These are phyloP conservation scores for Elmis aenea DNA, from an alignment of 2,888 invertebrate genomes.

Conservation along the genomic window DNA sequence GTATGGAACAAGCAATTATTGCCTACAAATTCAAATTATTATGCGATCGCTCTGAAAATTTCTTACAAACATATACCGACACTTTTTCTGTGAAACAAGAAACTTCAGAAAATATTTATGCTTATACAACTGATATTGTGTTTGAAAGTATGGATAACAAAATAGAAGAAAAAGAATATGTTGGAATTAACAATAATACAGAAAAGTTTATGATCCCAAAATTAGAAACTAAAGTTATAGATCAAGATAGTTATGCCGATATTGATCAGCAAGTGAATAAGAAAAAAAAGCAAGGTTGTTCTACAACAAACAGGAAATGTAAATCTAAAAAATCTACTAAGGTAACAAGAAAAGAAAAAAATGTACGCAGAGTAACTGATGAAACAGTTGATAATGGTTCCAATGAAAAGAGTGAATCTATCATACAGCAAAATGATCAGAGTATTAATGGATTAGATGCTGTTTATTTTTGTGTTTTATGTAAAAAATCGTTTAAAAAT, in stretches of 20 bases:
- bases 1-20: slow-evolving; percentile 27
- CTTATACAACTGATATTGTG: neutral
- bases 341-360: neutral
- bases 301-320: no score
- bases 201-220: neutral
- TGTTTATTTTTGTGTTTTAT: slow-evolving; percentile 27
- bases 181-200: neutral
- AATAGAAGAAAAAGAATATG: slow-evolving; percentile 3
- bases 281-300: neutral
- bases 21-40: slow-evolving; percentile 34
- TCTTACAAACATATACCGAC: slow-evolving; percentile 14
- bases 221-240: slow-evolving; percentile 4
- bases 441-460: slow-evolving; percentile 8
- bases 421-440: neutral
- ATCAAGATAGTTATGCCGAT: slow-evolving; percentile 2
- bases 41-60: slow-evolving; percentile 25
- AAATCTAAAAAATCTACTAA: no score
- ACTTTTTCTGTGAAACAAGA: slow-evolving; percentile 1
- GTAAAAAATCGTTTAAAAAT: slow-evolving; percentile 35
- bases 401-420: slow-evolving; percentile 1
- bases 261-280: slow-evolving; percentile 3
- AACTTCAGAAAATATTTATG: neutral
- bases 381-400: neutral
- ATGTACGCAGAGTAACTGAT: neutral
- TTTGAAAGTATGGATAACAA: neutral